These are phyloP conservation scores for Epicauta chinensis DNA, from an alignment of 1,140 invertebrate species.

Conservation along the genomic window DNA sequence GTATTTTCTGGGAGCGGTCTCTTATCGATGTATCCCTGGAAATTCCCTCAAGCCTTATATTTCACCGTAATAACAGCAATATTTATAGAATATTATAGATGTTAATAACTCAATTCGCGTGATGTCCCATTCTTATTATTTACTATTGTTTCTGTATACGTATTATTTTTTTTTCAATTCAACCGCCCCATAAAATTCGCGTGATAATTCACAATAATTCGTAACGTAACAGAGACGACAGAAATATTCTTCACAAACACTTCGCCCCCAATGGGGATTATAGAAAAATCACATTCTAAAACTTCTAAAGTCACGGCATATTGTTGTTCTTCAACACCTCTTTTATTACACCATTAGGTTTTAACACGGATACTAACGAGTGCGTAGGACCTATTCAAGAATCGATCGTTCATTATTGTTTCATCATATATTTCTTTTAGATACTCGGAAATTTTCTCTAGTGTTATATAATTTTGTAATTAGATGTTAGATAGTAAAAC, in stretches of 20 bases:
- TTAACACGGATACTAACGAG: conserved; percentile 4
- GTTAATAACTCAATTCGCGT: no score
- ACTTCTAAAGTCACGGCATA: conserved; percentile 10
- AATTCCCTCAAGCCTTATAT: not conserved
- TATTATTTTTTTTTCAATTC: conserved; percentile 3
- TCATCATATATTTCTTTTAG: no score
- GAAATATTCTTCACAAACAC: conserved; percentile 13
- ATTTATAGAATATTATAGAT: no score
- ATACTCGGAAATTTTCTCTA: no score
- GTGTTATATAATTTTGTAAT: no score
- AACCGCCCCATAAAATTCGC: conserved; percentile 3
- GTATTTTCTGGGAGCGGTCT: conserved; percentile 10
- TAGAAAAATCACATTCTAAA: conserved; percentile 12
- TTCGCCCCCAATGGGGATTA: conserved; percentile 3
- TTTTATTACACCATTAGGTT: conserved; percentile 12
- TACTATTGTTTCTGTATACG: no score
- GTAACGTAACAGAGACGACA: conserved; percentile 7
- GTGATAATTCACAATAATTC: not conserved
- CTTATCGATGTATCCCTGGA: not conserved
- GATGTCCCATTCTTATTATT: no score
- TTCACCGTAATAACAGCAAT: no score
- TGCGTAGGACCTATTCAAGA: not conserved
- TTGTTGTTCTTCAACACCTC: conserved; percentile 14
- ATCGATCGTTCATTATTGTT: no score
- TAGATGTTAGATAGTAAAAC: no score